phyloP scores from a whole-genome alignment of 2,888 invertebrate genomes.

The Drosophila ezoana region DNA sequence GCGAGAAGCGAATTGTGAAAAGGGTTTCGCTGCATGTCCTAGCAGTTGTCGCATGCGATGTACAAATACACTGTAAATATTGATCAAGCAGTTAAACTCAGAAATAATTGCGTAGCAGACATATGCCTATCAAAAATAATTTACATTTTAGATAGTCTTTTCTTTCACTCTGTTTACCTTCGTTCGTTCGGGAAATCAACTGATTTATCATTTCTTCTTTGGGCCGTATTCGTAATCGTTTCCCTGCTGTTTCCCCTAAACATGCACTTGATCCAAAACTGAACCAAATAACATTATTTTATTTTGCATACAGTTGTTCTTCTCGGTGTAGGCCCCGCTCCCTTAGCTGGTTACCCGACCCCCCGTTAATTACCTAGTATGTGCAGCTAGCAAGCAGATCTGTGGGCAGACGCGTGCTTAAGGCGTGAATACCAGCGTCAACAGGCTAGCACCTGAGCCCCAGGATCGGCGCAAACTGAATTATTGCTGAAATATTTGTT shows the following conservation, averaged over 20 bases:
- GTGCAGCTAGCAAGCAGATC: slow-evolving; percentile 26
- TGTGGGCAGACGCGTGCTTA: slow-evolving; percentile 59
- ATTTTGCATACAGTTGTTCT: neutral
- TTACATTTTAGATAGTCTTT: neutral
- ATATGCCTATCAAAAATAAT: neutral
- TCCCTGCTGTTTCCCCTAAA: neutral
- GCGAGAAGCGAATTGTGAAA: slow-evolving; percentile 40
- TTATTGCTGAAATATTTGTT: slow-evolving; percentile 80
- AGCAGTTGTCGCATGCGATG: slow-evolving; percentile 47
- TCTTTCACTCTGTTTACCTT: neutral
- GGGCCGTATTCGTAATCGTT: neutral
- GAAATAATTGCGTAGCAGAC: neutral
- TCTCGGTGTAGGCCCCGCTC: slow-evolving; percentile 5
- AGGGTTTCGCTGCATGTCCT: slow-evolving; percentile 36
- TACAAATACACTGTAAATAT: slow-evolving; percentile 29
- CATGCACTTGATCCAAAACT: neutral
- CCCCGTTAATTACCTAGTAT: slow-evolving; percentile 68
- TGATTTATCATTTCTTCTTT: neutral
- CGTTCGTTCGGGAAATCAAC: neutral
- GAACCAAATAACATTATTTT: neutral
- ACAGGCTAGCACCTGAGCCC: slow-evolving; percentile 79
- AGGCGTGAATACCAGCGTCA: slow-evolving; percentile 83
- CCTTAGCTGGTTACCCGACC: neutral
- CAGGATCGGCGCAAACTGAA: slow-evolving; percentile 55
- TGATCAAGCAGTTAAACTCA: too few species aligned